Percentiles rank a stretch among this genome's conserved stretches.
Conservation (phyloP, 1,140 invertebrate species). For the Aphelenchoides besseyi region DNA sequence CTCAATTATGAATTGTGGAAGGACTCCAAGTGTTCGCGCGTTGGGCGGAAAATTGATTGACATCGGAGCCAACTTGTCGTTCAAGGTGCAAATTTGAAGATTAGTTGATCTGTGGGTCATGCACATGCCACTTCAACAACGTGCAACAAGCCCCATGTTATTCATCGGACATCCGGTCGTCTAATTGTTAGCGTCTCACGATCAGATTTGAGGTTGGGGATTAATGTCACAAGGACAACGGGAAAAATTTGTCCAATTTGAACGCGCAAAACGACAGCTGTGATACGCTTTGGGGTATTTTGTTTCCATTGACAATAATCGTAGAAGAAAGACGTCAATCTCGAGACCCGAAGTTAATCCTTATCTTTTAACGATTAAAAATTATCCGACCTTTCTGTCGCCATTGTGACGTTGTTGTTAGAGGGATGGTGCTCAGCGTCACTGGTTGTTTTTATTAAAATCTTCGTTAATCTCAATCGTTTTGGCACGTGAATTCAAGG, state of each 20-base stretch:
- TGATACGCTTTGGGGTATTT: no score
- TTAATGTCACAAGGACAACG: background rate
- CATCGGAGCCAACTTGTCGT: background rate
- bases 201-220: background rate
- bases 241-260: no score
- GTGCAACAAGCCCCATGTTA: no score
- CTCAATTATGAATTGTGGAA: no score
- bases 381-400: background rate
- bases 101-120: background rate
- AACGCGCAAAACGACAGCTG: no score
- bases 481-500: no score
- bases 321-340: background rate
- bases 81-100: background rate
- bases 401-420: no score
- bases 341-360: no score
- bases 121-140: background rate
- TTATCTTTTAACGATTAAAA: conserved; percentile 6
- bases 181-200: background rate
- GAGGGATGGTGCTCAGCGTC: no score
- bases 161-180: background rate
- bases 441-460: no score
- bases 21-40: no score
- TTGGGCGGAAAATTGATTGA: background rate
- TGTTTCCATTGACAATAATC: background rate
- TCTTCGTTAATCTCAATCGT: no score